phyloP scores from a whole-genome alignment of 2,113 vertebrate genomes.

The Amblyornis subalaris region DNA sequence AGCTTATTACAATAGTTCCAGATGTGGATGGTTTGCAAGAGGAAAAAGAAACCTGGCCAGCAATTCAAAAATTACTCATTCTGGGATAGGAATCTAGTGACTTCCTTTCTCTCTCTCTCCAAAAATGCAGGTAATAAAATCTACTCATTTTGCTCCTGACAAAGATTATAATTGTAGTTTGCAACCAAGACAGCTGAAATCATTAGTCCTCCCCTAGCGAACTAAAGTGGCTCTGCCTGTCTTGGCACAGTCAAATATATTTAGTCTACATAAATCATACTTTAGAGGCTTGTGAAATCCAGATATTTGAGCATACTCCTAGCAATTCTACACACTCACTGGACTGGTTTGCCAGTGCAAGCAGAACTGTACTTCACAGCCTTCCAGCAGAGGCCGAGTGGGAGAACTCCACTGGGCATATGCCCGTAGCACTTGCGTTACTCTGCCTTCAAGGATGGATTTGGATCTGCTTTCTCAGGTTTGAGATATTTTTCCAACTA shows the following conservation, averaged over 20 bases:
- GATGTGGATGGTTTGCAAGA: neutral
- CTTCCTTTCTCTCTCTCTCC: neutral
- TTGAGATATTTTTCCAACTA: neutral
- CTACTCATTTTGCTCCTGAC: neutral
- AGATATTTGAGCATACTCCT: neutral
- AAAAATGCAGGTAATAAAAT: neutral
- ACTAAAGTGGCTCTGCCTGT: neutral
- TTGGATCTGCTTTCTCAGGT: neutral
- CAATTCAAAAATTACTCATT: neutral
- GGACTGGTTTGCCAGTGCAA: neutral
- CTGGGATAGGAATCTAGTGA: neutral
- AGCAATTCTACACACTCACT: neutral
- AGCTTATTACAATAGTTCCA: neutral
- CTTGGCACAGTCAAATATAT: neutral
- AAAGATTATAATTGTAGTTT: neutral
- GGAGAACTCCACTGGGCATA: neutral
- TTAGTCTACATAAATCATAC: conserved; percentile 13
- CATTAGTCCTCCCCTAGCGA: neutral
- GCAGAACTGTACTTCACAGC: neutral
- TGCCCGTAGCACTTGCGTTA: neutral
- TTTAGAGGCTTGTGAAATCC: neutral
- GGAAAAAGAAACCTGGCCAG: neutral
- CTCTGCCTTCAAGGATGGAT: neutral
- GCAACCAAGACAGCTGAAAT: conserved; percentile 2
- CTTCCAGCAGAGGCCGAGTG: neutral